Evolutionary conservation across 2,888 invertebrate genomes (phyloP).

Genomic region (Sarcophaga carnaria): DNA sequence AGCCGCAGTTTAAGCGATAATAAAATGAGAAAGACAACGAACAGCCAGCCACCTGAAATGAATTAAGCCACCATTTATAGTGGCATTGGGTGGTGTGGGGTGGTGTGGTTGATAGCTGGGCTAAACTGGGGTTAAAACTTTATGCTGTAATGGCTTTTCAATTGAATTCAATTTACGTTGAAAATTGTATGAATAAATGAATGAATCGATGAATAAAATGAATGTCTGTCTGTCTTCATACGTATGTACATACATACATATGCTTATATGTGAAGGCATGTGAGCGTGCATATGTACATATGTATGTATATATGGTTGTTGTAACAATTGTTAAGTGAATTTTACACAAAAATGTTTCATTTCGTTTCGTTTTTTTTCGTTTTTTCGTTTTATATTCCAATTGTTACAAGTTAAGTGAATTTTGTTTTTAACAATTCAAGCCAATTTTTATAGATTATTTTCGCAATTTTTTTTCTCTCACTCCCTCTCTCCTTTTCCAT

Average conservation of each 20-base stretch:
- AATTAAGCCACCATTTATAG: no score
- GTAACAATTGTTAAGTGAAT: constrained; percentile 44
- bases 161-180: constrained; percentile 49
- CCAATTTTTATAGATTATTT: constrained; percentile 37
- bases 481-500: background rate
- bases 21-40: no score
- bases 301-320: background rate
- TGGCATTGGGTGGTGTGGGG: no score
- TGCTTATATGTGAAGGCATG: background rate
- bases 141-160: constrained; percentile 45
- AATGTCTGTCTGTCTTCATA: background rate
- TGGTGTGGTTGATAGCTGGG: background rate
- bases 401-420: constrained; percentile 57
- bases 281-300: background rate
- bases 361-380: background rate
- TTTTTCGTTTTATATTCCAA: no score
- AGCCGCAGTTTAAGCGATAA: no score
- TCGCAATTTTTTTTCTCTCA: constrained; percentile 1
- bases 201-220: background rate
- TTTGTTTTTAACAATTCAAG: constrained; percentile 45
- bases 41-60: no score
- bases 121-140: background rate
- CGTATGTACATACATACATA: background rate
- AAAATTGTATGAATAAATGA: background rate
- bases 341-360: constrained; percentile 36